Evolutionary conservation across 2,797 vertebrate genomes (phyloP).

Genomic region (Sebastes kiyomatsui): DNA sequence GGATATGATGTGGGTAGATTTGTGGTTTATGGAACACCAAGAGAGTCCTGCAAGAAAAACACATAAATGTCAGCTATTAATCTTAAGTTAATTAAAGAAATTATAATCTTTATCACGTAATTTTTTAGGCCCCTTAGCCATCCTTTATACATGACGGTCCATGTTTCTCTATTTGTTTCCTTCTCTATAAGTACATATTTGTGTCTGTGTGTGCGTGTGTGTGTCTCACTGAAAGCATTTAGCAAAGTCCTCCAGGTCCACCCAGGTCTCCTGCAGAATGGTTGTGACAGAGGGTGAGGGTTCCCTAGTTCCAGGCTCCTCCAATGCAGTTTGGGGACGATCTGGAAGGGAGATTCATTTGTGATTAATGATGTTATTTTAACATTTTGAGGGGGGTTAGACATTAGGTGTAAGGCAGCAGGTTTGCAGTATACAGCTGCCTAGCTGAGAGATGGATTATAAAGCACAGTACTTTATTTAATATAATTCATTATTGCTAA

Average conservation of each 20-base stretch:
- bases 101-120: neutral
- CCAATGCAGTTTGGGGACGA: conserved; percentile 3
- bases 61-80: neutral
- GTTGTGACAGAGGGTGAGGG: conserved; percentile 34
- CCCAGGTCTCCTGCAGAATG: conserved; percentile 85
- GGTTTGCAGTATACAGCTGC: neutral
- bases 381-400: neutral
- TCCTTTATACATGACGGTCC: neutral
- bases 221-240: conserved; percentile 91
- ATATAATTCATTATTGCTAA: neutral
- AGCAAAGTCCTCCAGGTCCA: conserved; percentile 89
- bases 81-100: neutral
- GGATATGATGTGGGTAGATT: conserved; percentile 81
- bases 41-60: conserved; percentile 81
- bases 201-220: neutral
- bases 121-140: neutral
- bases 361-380: neutral
- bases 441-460: neutral
- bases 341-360: conserved; percentile 37
- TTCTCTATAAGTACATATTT: neutral
- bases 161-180: neutral
- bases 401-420: neutral
- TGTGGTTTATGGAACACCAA: conserved; percentile 90
- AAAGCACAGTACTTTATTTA: neutral
- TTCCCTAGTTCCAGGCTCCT: conserved; percentile 13